A percentile compares a stretch with the other conserved stretches of the same genome.
Conservation (phyloP, 2,888 invertebrate species). For the Parnassius orleans region DNA sequence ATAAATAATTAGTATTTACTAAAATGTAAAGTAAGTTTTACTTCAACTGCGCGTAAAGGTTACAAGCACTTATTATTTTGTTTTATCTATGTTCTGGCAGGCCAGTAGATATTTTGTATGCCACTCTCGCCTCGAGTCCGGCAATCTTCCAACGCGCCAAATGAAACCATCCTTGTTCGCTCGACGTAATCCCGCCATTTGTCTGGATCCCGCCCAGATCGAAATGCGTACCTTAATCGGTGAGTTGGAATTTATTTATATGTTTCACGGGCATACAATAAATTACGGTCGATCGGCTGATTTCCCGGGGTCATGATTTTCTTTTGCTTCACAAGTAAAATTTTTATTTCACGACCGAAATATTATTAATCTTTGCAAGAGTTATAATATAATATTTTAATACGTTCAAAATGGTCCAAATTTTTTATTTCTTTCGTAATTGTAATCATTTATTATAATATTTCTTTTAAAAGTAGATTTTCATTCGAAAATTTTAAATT, state of each 20-base stretch:
- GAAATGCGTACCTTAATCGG: constrained; percentile 66
- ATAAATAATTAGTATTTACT: too few relatives aligned
- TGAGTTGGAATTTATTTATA: constrained; percentile 64
- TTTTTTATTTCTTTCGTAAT: too few relatives aligned
- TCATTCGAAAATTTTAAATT: too few relatives aligned
- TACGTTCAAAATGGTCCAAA: too few relatives aligned
- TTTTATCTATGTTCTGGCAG: not conserved
- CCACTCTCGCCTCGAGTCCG: constrained; percentile 34
- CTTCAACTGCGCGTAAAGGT: too few relatives aligned
- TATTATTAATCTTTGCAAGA: too few relatives aligned
- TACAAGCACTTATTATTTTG: too few relatives aligned
- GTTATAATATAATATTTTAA: too few relatives aligned
- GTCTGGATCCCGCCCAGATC: constrained; percentile 51
- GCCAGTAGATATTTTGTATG: constrained; percentile 38
- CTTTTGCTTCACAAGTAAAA: not conserved
- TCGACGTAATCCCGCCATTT: constrained; percentile 50
- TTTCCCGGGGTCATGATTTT: constrained; percentile 28
- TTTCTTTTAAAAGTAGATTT: too few relatives aligned
- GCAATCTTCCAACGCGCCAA: constrained; percentile 41
- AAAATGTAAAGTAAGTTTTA: too few relatives aligned
- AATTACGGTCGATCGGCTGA: constrained; percentile 53
- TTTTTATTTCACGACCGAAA: not conserved
- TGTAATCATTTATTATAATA: too few relatives aligned
- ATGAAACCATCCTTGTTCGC: constrained; percentile 42
- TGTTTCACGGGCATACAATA: constrained; percentile 50